Base-by-base conservation (phyloP, 2,888 invertebrate genomes). In the Eupithecia exiguata region DNA sequence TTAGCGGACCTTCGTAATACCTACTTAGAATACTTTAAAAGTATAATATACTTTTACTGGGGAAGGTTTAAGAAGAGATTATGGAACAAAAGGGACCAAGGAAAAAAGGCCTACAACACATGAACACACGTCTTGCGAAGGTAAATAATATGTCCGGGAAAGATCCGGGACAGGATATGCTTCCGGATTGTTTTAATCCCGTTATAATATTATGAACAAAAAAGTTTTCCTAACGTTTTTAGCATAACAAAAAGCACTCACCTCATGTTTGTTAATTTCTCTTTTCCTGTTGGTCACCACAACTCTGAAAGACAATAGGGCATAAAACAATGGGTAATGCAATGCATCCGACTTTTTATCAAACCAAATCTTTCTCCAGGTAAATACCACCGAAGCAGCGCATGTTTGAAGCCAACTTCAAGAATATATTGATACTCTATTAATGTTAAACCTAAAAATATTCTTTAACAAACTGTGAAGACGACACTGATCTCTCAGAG, bases 41-140 rank as follows among this genome's bases (percentile, higher is more conserved):
- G 72, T 70, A 75, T 70, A 68, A 69, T 9, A 62, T 30, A 62
- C 62, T 14, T 40, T 40, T 21, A 38, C 36, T n/a, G n/a, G 14
- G 40, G 61, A 72, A 67, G 69, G 67, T 68, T 61, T 30, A 70
- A 21, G 46, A 72, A 70, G 70, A 69, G 73, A 76, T 74, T 76
- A 76, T 69, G 49, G 69, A 73, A 70, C 68, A 73, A 76, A 70
- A 71, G 65, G 75, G 66, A 53, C 68, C 73, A 40, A 61, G 49
- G 70, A 49, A 62, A 73, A 68, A 71, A 67, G 73, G 76, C 69
- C 68, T 62, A 65, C 68, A 68, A 70, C 4, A 30, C 30, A 30
- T 30, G 30, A 30, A 30, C 30, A 30, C 72, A 70, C 70, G 65
- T 73, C 72, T 71, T 69, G 58, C 40, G 21, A 72, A 43, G 68